phyloP scores from a whole-genome alignment of 2,888 invertebrate species.

The Phortica okadai region DNA sequence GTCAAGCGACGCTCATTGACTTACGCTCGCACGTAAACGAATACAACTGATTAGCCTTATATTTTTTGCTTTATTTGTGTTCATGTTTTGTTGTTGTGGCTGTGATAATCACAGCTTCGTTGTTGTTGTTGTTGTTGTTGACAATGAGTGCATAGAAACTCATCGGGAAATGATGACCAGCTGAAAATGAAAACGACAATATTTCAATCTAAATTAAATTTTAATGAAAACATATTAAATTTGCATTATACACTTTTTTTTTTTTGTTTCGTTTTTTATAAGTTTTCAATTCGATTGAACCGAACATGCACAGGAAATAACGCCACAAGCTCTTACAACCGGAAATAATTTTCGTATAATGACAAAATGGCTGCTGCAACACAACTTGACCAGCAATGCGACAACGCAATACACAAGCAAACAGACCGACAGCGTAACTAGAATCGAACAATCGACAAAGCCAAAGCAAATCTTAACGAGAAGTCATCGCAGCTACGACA shows the following conservation, averaged over 20 bases:
- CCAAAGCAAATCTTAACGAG: background rate
- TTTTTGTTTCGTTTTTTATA: background rate
- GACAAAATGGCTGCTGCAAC: background rate
- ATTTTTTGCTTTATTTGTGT: background rate
- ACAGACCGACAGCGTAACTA: background rate
- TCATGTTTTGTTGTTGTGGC: no score
- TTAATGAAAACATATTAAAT: no score
- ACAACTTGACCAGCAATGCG: background rate
- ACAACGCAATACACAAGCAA: background rate
- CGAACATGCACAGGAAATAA: background rate
- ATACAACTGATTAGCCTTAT: background rate
- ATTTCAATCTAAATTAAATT: no score
- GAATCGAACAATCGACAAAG: background rate
- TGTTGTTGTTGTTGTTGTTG: no score
- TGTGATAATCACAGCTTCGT: no score
- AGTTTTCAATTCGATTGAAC: background rate
- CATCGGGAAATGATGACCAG: background rate
- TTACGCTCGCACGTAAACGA: background rate
- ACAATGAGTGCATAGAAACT: background rate
- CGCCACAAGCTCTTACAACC: background rate
- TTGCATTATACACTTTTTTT: no score
- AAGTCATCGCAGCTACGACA: background rate
- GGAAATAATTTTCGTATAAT: background rate
- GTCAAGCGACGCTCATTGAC: background rate
- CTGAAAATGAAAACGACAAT: background rate